A percentile compares a stretch with the other conserved stretches of the same genome.
These are phyloP conservation scores for Myotis davidii DNA, from an alignment of 2,113 vertebrate genomes.

Conservation along the genomic window DNA sequence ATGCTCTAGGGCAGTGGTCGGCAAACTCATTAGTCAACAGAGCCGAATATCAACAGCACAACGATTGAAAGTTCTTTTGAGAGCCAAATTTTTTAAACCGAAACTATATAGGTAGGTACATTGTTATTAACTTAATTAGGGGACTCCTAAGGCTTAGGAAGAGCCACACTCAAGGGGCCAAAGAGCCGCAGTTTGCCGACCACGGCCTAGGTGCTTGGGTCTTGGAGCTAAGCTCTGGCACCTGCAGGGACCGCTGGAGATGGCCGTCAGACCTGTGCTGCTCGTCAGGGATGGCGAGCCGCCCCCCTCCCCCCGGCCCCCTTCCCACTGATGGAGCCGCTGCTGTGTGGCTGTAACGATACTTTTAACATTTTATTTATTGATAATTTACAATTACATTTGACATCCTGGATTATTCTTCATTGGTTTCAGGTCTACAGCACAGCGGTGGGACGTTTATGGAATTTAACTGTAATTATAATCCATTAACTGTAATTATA, in stretches of 20 bases:
- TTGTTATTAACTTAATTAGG: too few relatives aligned
- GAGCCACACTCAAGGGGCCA: too few relatives aligned
- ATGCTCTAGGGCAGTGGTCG: too few relatives aligned
- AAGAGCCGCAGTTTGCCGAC: too few relatives aligned
- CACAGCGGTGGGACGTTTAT: not conserved
- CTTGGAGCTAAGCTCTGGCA: not conserved
- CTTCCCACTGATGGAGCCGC: accelerated
- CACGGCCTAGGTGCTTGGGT: not conserved
- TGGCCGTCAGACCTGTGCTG: not conserved
- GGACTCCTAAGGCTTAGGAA: too few relatives aligned
- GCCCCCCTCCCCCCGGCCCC: not conserved
- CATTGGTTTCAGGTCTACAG: not conserved
- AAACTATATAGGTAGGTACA: too few relatives aligned
- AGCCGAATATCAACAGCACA: too few relatives aligned
- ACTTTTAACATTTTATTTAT: not conserved
- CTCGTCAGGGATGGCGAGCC: accelerated
- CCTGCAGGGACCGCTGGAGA: not conserved
- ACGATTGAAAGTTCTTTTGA: too few relatives aligned
- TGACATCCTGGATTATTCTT: not conserved
- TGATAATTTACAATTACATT: not conserved
- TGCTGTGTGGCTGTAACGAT: accelerated
- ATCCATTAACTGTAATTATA: not conserved
- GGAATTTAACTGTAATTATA: not conserved
- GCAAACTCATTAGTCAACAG: too few relatives aligned
- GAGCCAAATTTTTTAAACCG: too few relatives aligned